Evolutionary conservation across 2,113 vertebrate genomes (phyloP), one percentile per base, ranked within the genome.

Genomic region (Marmota flaviventris): DNA sequence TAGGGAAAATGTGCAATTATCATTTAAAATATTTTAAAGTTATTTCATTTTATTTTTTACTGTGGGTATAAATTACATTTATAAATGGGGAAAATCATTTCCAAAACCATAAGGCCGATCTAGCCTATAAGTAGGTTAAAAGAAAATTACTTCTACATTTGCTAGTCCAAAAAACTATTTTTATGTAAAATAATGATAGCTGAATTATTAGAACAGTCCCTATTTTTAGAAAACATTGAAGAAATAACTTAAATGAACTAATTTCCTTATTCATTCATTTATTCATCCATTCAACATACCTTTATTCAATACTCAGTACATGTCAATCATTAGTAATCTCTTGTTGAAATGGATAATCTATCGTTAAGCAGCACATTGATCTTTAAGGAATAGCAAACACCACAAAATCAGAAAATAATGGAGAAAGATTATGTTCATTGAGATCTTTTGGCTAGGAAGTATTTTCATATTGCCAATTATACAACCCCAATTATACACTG

Each of bases 221-320:
- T 45, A 48, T 81, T 69, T 95, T 79, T 96, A 61, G 53, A 90
- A 84, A 72, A 70, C 39, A 3, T 34, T 91, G 20, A 87, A 63
- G 48, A n/a, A 85, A 45, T 89, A 82, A 56, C 9, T 48, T 2
- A n/a, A 85, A 85, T 32, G 16, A 63, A 85, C 69, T 56, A 51
- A 67, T 45, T 63, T 4, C 2, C 17, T 91, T 48, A 72, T 86
- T 76, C 42, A 34, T 63, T 85, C 34, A 84, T 29, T 53, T 4
- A 93, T 75, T 84, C 56, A 53, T n/a, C 89, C 51, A 72, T 2
- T 51, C 29, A 92, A 58, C 2, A 34, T 17, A 56, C 2, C 4
- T n/a, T 95, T 63, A 83, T 56, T 56, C 65, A 77, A 94, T 78
- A 89, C 53, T 91, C 34, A 89, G 29, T 70, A 22, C 2, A 32